Evolutionary conservation across 2,113 vertebrate genomes (phyloP), one percentile per base, ranked within the genome.

Genomic region (Urocitellus parryii): DNA sequence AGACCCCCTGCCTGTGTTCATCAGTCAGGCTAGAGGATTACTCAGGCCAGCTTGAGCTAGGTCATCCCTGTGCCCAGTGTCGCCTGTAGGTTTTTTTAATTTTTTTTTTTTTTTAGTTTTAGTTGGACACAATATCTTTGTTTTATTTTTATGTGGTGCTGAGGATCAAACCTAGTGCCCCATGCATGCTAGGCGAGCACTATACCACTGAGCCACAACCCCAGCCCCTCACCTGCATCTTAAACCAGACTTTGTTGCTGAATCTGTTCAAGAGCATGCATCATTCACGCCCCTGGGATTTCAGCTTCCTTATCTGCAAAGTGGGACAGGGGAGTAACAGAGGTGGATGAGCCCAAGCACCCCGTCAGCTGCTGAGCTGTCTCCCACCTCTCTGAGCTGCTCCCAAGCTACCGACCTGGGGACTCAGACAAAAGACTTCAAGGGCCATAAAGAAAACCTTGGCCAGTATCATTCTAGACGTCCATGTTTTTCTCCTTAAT

Each of bases 401-500:
- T 74, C 65, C 65, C 48, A 73, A 89, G 39, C 37, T n/a, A 8
- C 65, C 29, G 2, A 3, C 25, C 29, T 2, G 53, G 32, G 76
- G 72, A 74, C 25, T 74, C 37, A 16, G 32, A 20, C 74, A 65
- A 39, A 61, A 78, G 29, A 45, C 27, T n/a, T 68, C 34, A 34
- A 82, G 22, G 29, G 61, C 2, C 42, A 39, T 65, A 80, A 17
- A 82, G 56, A 74, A 90, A 56, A 29, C 51, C n/a, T 39, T 88
- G n/a, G 67, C 67, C 61, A 17, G 2, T 32, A 32, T 92, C 76
- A 94, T 81, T 70, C 74, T 68, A 58, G 76, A 95, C n/a, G 37
- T 70, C 76, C 51, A 45, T 58, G 24, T 8, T 76, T 78, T 25
- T 27, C 17, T 76, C 63, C 63, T 82, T 39, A 81, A 90, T 83